Base-by-base conservation (phyloP, 30 jellyfish, hydroid and myxozoan species). In the Chrysaora quinquecirrha region DNA sequence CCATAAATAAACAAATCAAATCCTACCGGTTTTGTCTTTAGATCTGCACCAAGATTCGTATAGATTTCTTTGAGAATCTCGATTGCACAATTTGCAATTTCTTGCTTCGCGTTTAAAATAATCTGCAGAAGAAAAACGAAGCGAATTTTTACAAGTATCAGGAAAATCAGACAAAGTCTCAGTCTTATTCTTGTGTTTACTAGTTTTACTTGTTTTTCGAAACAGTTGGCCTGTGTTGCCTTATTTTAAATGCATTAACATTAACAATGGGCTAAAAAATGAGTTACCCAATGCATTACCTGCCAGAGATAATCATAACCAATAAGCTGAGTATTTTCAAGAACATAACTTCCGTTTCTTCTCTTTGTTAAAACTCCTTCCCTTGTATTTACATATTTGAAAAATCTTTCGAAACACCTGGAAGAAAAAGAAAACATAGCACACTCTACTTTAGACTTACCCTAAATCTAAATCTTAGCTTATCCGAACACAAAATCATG, bases 341-440 rank as follows among this genome's bases (percentile, higher is more conserved):
- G 71, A 3, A 93, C 84, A 77, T 84, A 93, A 22, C 96, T 76
- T 12, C 96, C 98, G 58, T 93, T 93, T 61, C 97, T 76, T 64
- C 87, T 86, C 94, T 87, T 93, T 29, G 88, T 61, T 30, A 93
- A 71, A 21, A 76, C 56, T 29, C 97, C 89, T 48, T 93, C 98
- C 49, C 73, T 87, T 23, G 83, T 82, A 81, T 93, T 93, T 10
- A 93, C 98, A 69, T 71, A 93, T 65, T 93, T 93, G 85, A 93
- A 93, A 64, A 93, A 93, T 20, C 98, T 76, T 52, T 93, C 98
- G 63, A 93, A 93, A 66, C 98, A 93, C 60, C 98, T 93, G 34
- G 20, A 70, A 76, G 35, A 34, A 30, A 58, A n/a, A n/a, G n/a
- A n/a, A n/a, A n/a, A n/a, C n/a, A n/a, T n/a, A n/a, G n/a, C n/a